These are phyloP conservation scores for Oreocharis arfaki DNA, from an alignment of 2,113 vertebrate species.

Conservation along the genomic window DNA sequence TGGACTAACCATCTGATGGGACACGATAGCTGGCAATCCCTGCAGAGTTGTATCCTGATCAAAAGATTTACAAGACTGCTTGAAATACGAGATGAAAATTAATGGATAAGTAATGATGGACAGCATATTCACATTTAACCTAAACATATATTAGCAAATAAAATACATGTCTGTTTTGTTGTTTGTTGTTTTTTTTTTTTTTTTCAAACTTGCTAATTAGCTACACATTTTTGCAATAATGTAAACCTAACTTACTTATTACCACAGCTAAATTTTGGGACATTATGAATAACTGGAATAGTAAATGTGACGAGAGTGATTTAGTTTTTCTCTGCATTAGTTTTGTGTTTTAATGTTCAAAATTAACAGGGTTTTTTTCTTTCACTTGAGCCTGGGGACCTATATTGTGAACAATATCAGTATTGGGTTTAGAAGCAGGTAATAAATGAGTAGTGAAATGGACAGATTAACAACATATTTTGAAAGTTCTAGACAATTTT, in stretches of 20 bases:
- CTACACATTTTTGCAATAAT: not conserved
- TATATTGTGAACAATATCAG: not conserved
- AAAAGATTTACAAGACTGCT: not conserved
- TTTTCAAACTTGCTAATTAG: not conserved
- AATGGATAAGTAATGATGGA: not conserved
- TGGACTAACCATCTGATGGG: not conserved
- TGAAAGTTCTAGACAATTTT: not conserved
- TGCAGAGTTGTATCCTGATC: not conserved
- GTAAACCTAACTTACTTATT: not conserved
- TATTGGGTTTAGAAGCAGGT: not conserved
- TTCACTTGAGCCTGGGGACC: not conserved
- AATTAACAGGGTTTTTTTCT: not conserved
- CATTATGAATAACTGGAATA: not conserved
- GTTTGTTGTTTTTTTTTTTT: too few species aligned
- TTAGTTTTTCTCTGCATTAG: not conserved
- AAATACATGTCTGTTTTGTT: not conserved
- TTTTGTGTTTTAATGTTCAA: not conserved
- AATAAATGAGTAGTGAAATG: not conserved
- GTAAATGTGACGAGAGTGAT: not conserved
- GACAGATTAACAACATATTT: not conserved
- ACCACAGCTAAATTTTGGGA: not conserved
- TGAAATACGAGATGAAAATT: not conserved
- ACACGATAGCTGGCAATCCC: not conserved
- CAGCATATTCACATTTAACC: not conserved
- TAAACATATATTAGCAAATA: not conserved